Percentiles rank a stretch among this genome's conserved stretches.
Evolutionary conservation across 2,888 invertebrate genomes (phyloP).

Genomic region (Acrobasis repandana): DNA sequence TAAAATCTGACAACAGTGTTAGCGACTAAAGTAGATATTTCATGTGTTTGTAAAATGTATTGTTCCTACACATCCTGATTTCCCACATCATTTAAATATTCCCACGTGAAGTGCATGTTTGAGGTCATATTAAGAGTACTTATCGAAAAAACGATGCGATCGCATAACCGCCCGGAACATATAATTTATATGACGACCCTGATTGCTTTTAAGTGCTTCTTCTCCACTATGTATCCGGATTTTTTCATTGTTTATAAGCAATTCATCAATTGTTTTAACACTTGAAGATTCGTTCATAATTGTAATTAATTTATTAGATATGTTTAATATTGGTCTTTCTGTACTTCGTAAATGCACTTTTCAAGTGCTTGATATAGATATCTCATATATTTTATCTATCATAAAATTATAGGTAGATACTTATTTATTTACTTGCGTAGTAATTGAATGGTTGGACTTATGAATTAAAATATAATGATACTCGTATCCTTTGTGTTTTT

Average conservation of each 20-base stretch:
- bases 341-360: too few relatives aligned
- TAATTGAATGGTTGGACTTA: too few relatives aligned
- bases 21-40: neutral
- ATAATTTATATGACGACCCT: conserved; percentile 22
- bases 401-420: too few relatives aligned
- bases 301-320: too few relatives aligned
- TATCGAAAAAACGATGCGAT: conserved; percentile 23
- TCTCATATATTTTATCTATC: too few relatives aligned
- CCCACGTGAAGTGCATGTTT: conserved; percentile 24
- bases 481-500: too few relatives aligned
- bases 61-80: conserved; percentile 19
- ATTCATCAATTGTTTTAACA: conserved; percentile 11
- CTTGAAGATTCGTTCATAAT: neutral
- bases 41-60: neutral
- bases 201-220: conserved; percentile 26
- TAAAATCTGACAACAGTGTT: too few relatives aligned
- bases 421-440: too few relatives aligned
- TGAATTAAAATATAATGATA: too few relatives aligned
- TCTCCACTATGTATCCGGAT: conserved; percentile 27
- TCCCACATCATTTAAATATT: conserved; percentile 27
- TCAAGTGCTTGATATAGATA: too few relatives aligned
- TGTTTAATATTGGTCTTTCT: too few relatives aligned
- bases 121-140: conserved; percentile 23
- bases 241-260: conserved; percentile 21
- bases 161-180: conserved; percentile 16